These are phyloP conservation scores for Acrocera orbiculus DNA, from an alignment of 2,888 invertebrate species.

Conservation along the genomic window DNA sequence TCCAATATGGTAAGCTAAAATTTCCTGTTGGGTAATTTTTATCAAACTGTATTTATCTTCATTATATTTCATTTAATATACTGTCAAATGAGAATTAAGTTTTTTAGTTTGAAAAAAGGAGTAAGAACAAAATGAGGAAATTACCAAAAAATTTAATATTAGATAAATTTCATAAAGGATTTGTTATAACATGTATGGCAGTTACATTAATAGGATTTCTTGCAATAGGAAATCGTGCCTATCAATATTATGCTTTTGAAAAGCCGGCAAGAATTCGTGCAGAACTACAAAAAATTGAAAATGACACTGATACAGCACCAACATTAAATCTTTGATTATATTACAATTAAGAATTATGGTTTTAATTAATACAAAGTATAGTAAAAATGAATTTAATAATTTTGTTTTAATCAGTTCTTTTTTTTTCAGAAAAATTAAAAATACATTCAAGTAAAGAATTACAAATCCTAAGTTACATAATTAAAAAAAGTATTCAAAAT, in stretches of 20 bases:
- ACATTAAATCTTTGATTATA: constrained; percentile 16
- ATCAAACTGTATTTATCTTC: constrained; percentile 3
- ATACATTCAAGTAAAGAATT: no score
- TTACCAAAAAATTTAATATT: constrained; percentile 25
- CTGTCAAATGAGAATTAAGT: no score
- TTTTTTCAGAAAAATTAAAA: no score
- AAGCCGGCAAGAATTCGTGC: constrained; percentile 31
- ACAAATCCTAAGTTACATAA: no score
- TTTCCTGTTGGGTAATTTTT: background rate
- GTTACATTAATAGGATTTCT: constrained; percentile 35
- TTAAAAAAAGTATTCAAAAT: background rate
- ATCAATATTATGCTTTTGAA: constrained; percentile 34
- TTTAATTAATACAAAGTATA: no score
- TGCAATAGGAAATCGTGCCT: constrained; percentile 32
- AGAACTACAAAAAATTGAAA: constrained; percentile 32
- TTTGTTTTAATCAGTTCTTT: no score
- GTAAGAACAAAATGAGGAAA: constrained; percentile 29
- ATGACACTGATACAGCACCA: constrained; percentile 33
- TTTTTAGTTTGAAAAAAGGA: no score
- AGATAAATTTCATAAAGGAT: constrained; percentile 37
- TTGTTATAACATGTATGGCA: constrained; percentile 37
- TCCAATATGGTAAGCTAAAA: no score
- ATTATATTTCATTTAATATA: constrained; percentile 17
- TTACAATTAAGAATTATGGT: no score
- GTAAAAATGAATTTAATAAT: no score